Base-by-base conservation (phyloP, 2,797 vertebrate genomes). In the Neomorphus geoffroyi region DNA sequence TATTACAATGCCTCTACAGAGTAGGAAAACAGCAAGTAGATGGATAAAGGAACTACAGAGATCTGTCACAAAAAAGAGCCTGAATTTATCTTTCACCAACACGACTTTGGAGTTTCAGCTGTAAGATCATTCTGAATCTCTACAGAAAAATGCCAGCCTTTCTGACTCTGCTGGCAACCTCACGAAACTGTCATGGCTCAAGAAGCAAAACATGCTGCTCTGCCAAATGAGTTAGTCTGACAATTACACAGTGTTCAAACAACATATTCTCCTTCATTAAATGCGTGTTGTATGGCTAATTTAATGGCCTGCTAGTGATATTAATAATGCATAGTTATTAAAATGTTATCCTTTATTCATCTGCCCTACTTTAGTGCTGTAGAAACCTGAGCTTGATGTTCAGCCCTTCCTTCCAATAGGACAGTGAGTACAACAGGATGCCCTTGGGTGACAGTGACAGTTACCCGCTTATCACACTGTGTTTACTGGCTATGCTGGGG, bases 251-350 rank as follows among this genome's bases (percentile, higher is more conserved):
- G 51, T 80, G 92, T 92, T 95, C 92, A 93, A 91, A 94, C 92
- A 96, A 93, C 92, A 94, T 32, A 93, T 66, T 95, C 78, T 53
- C 86, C 79, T 90, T 92, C 93, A 93, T 92, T 83, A 96, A 96
- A 91, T 67, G 65, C 4, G 1, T 88, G 83, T 92, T 88, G 67
- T 89, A 96, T 30, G 80, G 78, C 50, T 81, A 67, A 92, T 86
- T 95, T 96, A 94, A 94, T 80, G 86, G 92, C 45, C 50, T 89
- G 78, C 26, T 82, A 82, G 88, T 57, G 78, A 45, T 71, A 90
- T 92, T 86, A 97, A 95, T 88, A 91, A 94, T 93, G 67, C 53
- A 92, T 24, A 85, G 78, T 93, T 90, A 93, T 73, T 90, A 92
- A 92, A 84, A 92, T 82, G 83, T 67, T 97, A 93, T 92, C 45